These are phyloP conservation scores for Caenorhabditis panamensis DNA, from an alignment of 2,888 invertebrate genomes.

Conservation along the genomic window DNA sequence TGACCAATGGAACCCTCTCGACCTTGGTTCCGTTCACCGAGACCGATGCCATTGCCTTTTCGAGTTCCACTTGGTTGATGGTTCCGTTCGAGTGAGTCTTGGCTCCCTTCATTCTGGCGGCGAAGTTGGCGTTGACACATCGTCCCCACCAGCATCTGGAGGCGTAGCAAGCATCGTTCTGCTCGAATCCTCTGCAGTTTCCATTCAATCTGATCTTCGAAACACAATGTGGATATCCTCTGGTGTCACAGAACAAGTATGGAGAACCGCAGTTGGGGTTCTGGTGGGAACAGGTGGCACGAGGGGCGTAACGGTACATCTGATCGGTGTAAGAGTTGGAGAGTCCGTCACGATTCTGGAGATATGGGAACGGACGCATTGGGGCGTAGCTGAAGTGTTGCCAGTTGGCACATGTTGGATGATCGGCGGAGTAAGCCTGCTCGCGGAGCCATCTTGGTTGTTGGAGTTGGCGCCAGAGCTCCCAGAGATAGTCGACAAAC, in stretches of 20 bases:
- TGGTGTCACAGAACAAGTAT: conserved; percentile 80
- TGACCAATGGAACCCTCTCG: conserved; percentile 47
- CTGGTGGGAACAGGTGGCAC: conserved; percentile 76
- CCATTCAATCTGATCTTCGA: conserved; percentile 78
- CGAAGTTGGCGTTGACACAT: conserved; percentile 72
- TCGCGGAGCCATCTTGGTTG: conserved; percentile 79
- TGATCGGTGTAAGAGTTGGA: conserved; percentile 80
- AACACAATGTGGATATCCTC: conserved; percentile 80
- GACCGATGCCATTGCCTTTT: conserved; percentile 31
- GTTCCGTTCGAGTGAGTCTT: conserved; percentile 49
- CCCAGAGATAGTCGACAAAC: conserved; percentile 82
- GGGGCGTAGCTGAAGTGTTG: conserved; percentile 79
- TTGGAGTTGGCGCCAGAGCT: conserved; percentile 80
- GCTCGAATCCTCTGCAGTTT: conserved; percentile 77
- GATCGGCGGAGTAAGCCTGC: conserved; percentile 77
- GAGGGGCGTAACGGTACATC: conserved; percentile 80
- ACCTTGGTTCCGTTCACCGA: conserved; percentile 57
- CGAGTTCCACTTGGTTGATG: conserved; percentile 34
- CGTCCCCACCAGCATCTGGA: conserved; percentile 79
- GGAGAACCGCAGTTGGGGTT: conserved; percentile 78
- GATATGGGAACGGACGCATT: conserved; percentile 79
- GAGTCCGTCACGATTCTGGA: conserved; percentile 79
- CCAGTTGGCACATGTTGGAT: conserved; percentile 77
- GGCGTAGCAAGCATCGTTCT: conserved; percentile 76
- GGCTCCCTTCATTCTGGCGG: conserved; percentile 66